Evolutionary conservation across 2,797 vertebrate species (phyloP), one percentile per base, ranked within the genome.

Genomic region (Botia almorhae): DNA sequence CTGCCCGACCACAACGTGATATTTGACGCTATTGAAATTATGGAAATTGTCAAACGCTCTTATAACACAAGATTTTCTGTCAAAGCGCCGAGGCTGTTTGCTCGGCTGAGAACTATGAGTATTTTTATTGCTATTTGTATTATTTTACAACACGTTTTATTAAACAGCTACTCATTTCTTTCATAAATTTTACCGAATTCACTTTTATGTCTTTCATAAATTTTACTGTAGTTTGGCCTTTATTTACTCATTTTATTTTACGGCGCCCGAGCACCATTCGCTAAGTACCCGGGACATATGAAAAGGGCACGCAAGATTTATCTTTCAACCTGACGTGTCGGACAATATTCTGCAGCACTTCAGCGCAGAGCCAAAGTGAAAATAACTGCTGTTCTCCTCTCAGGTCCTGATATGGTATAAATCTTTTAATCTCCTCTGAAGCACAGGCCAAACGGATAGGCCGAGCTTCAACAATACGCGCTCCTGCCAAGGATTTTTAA

Each of bases 401-500:
- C 87, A 86, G 76, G 68, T 75, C 81, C 33, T 1, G 60, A 85
- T 76, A 72, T 63, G 77, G 85, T 87, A 91, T 91, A 89, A 82
- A 80, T 90, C 90, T 84, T 90, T 87, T 87, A 88, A 90, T 90
- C 85, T 82, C 73, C 48, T 36, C 50, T 68, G 81, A 89, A 87
- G 84, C 84, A 85, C 75, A 78, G 80, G 56, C 69, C n/a, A 82
- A 80, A 70, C 14, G 48, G 74, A 72, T 60, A 60, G 21, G 56
- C 21, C 11, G 7, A 60, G 56, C 11, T 84, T 71, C 71, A 81
- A 50, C 85, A 86, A 86, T 74, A 65, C 19, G 11, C 68, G 69
- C 80, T 70, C 81, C 84, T 90, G 83, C 87, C 88, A 90, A 91
- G 88, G 88, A 87, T 89, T 89, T 83, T 71, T 85, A 84, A 53